A percentile compares a stretch with the other conserved stretches of the same genome.
Evolutionary conservation across 2,113 vertebrate species (phyloP).

Genomic region (Ailurus styani): DNA sequence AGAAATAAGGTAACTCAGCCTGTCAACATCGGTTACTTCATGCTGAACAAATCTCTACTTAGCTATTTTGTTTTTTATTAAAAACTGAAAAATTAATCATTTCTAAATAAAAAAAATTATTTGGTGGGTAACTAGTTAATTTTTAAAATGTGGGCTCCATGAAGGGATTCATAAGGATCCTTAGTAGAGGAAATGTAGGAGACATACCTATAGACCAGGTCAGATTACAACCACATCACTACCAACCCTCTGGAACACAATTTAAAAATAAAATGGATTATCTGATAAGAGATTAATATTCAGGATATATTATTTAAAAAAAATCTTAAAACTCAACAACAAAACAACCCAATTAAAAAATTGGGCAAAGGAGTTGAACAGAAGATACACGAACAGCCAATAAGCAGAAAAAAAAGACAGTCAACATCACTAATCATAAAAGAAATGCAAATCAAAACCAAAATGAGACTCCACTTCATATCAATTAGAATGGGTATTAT

Average conservation of each 20-base stretch:
- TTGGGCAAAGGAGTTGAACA: neutral
- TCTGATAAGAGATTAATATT: neutral
- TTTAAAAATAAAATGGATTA: conserved; percentile 15
- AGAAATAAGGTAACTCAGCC: neutral
- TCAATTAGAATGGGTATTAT: neutral
- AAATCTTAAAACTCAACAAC: neutral
- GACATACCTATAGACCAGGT: neutral
- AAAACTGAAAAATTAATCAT: neutral
- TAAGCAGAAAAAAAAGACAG: neutral
- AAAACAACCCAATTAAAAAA: neutral
- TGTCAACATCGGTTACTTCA: neutral
- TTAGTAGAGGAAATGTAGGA: neutral
- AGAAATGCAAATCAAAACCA: neutral
- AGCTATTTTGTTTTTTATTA: neutral
- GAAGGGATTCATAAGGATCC: neutral
- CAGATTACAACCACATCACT: neutral
- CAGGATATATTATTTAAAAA: neutral
- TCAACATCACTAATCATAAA: neutral
- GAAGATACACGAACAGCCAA: neutral
- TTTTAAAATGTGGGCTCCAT: neutral
- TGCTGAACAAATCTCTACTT: neutral
- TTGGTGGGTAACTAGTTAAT: neutral
- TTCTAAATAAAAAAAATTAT: neutral
- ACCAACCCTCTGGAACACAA: neutral
- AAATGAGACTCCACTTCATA: neutral